phyloP scores from a whole-genome alignment of 1,140 invertebrate genomes.

The Megathymus violae region DNA sequence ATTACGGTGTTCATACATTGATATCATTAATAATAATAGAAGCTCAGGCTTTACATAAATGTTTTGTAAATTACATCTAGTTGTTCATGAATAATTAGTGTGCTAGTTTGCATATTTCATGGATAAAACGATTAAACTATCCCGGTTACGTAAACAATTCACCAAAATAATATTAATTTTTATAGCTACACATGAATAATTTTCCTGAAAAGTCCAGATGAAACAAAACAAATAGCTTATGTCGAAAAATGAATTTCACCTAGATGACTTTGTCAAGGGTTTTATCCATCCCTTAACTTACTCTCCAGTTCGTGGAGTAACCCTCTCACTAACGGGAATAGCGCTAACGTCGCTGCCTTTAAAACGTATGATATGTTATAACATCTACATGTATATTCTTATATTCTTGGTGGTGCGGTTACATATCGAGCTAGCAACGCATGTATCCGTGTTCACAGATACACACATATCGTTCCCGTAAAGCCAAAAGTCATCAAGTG shows the following conservation, averaged over 20 bases:
- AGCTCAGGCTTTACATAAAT: no score
- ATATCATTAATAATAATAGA: neutral
- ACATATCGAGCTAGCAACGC: no score
- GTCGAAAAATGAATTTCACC: neutral
- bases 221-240: neutral
- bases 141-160: neutral
- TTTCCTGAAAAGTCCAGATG: neutral
- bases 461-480: no score
- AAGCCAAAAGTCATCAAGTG: no score
- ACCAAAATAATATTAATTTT: conserved; percentile 1
- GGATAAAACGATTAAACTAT: conserved; percentile 1
- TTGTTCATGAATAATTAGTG: neutral
- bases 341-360: no score
- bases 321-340: no score
- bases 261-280: no score
- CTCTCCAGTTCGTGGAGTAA: neutral
- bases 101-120: neutral
- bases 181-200: conserved; percentile 1
- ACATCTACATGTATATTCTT: no score
- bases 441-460: no score
- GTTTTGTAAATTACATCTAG: neutral
- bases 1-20: no score
- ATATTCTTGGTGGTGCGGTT: no score
- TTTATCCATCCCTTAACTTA: neutral
- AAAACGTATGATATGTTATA: no score